Percentiles rank a stretch among this genome's conserved stretches.
These are phyloP conservation scores for Brienomyrus longianalis DNA, from an alignment of 2,113 vertebrate genomes.

Conservation along the genomic window DNA sequence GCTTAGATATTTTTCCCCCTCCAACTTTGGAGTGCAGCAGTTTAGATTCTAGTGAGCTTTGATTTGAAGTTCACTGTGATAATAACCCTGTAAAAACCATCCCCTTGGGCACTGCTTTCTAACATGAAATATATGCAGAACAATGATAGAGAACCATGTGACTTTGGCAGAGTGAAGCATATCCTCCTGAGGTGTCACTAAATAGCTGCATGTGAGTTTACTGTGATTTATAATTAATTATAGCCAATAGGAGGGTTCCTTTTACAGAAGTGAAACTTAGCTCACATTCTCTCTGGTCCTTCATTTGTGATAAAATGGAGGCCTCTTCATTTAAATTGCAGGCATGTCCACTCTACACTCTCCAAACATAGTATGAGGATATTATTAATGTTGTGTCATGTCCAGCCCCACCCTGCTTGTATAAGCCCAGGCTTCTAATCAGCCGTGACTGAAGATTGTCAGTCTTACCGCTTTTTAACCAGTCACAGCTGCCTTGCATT, in stretches of 20 bases:
- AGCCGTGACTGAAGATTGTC: too few species aligned
- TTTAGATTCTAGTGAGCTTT: constrained; percentile 1
- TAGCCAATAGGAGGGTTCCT: background rate
- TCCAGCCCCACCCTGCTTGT: too few species aligned
- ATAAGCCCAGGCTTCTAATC: too few species aligned
- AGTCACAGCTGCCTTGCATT: too few species aligned
- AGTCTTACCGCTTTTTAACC: too few species aligned
- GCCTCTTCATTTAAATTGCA: background rate
- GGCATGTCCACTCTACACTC: background rate
- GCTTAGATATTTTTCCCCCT: background rate
- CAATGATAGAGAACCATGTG: background rate
- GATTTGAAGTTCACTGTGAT: constrained; percentile 16
- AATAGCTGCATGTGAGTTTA: background rate
- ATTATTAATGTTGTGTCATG: background rate
- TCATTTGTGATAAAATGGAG: background rate
- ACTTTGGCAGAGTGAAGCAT: background rate
- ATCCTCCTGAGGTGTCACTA: background rate
- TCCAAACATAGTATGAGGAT: background rate
- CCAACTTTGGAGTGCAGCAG: background rate
- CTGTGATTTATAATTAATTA: constrained; percentile 7
- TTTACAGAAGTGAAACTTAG: background rate
- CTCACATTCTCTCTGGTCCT: background rate
- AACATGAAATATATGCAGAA: constrained; percentile 6
- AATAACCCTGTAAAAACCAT: background rate
- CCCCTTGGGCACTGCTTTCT: background rate